phyloP scores from a whole-genome alignment of 2,888 invertebrate species.

The Ornithoptera alexandrae region DNA sequence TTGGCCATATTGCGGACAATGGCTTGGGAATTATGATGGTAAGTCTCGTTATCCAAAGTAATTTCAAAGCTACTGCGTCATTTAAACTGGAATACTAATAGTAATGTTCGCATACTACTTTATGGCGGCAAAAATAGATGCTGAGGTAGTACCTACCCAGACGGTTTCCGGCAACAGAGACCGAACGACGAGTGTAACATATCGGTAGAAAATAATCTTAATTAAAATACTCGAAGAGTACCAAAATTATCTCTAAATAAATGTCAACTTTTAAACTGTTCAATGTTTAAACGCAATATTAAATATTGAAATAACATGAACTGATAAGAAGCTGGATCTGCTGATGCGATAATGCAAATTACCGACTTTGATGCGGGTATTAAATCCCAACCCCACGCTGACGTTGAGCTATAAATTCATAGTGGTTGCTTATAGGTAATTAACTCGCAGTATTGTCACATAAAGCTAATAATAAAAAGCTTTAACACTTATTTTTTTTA shows the following conservation, averaged over 20 bases:
- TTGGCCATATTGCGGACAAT: too few relatives aligned
- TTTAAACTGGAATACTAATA: too few relatives aligned
- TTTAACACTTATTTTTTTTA: background rate
- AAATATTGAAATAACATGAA: conserved; percentile 12
- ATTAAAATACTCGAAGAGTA: background rate
- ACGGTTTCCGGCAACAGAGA: too few relatives aligned
- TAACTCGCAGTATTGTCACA: background rate
- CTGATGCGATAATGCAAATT: conserved; percentile 26
- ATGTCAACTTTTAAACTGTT: background rate
- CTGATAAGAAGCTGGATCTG: conserved; percentile 17
- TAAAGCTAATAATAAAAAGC: background rate
- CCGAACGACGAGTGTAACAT: too few relatives aligned
- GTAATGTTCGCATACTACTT: too few relatives aligned
- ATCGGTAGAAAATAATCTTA: too few relatives aligned
- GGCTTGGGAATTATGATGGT: too few relatives aligned
- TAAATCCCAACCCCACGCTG: conserved; percentile 24
- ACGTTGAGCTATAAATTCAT: conserved; percentile 27
- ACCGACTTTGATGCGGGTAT: conserved; percentile 17
- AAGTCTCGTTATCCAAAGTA: too few relatives aligned
- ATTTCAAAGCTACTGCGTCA: too few relatives aligned
- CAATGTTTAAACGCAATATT: background rate
- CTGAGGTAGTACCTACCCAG: too few relatives aligned
- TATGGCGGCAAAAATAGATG: too few relatives aligned
- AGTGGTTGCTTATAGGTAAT: background rate
- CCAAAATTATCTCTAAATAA: background rate